These are phyloP conservation scores for Harpagus bidentatus DNA, from an alignment of 2,113 vertebrate species.

Conservation along the genomic window DNA sequence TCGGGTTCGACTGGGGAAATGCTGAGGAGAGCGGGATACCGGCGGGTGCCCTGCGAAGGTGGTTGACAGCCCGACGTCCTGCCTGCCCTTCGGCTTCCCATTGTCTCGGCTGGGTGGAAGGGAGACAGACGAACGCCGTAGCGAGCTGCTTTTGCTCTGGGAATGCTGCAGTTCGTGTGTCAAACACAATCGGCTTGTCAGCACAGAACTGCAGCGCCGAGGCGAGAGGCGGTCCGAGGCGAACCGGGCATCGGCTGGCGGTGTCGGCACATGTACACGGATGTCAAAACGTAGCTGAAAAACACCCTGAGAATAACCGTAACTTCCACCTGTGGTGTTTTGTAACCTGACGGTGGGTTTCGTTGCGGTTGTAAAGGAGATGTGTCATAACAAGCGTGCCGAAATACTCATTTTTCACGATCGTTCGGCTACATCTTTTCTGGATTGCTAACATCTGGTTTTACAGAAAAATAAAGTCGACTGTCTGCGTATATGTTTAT, in stretches of 20 bases:
- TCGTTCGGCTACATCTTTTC: neutral
- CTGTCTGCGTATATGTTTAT: conserved; percentile 9
- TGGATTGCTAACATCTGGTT: neutral
- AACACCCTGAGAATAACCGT: neutral
- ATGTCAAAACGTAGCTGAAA: neutral
- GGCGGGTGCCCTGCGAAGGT: neutral
- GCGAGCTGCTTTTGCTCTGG: neutral
- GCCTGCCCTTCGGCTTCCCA: neutral
- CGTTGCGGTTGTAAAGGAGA: neutral
- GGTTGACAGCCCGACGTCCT: neutral
- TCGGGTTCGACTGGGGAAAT: neutral
- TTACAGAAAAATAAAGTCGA: conserved; percentile 10
- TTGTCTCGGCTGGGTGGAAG: neutral
- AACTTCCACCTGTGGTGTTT: neutral
- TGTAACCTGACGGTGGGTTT: neutral
- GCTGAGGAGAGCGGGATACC: neutral
- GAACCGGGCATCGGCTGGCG: neutral
- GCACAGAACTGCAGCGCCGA: neutral
- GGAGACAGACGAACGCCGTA: neutral
- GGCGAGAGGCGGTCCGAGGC: neutral
- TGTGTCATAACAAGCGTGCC: neutral
- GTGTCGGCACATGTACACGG: neutral
- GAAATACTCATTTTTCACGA: neutral
- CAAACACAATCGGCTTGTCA: neutral
- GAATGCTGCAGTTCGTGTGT: neutral